Evolutionary conservation across 2,888 invertebrate genomes (phyloP).

Genomic region (Teleogryllus oceanicus): DNA sequence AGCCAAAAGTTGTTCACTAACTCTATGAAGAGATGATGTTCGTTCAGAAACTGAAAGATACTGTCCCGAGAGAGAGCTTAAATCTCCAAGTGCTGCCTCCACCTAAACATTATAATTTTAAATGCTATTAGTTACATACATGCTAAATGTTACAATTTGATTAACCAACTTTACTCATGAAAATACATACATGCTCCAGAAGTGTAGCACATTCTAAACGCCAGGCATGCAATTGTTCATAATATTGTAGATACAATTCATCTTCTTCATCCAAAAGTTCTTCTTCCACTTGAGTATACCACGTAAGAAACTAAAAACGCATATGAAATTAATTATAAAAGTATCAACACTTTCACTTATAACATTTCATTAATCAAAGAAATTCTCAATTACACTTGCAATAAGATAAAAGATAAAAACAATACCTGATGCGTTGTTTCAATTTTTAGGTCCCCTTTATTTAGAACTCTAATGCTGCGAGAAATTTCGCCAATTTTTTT

Average conservation of each 20-base stretch:
- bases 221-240: slow-evolving; percentile 65
- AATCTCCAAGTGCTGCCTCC: slow-evolving; percentile 64
- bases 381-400: neutral
- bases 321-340: slow-evolving; percentile 44
- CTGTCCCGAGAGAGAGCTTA: slow-evolving; percentile 69
- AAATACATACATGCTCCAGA: slow-evolving; percentile 54
- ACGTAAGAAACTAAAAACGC: slow-evolving; percentile 61
- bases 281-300: slow-evolving; percentile 70
- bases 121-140: neutral
- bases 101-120: slow-evolving; percentile 50
- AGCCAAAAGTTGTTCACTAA: slow-evolving; percentile 85
- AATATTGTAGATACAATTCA: slow-evolving; percentile 64
- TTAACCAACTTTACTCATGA: neutral
- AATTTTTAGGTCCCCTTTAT: slow-evolving; percentile 41
- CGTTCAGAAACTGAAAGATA: slow-evolving; percentile 86
- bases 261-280: slow-evolving; percentile 68
- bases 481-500: slow-evolving; percentile 30
- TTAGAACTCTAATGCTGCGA: slow-evolving; percentile 36
- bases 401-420: neutral
- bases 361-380: neutral
- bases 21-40: slow-evolving; percentile 85
- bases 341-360: neutral
- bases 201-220: slow-evolving; percentile 66
- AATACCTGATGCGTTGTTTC: slow-evolving; percentile 48
- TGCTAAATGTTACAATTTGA: neutral